These are phyloP conservation scores for Hyphantria cunea DNA, from an alignment of 1,140 invertebrate species.

Conservation along the genomic window DNA sequence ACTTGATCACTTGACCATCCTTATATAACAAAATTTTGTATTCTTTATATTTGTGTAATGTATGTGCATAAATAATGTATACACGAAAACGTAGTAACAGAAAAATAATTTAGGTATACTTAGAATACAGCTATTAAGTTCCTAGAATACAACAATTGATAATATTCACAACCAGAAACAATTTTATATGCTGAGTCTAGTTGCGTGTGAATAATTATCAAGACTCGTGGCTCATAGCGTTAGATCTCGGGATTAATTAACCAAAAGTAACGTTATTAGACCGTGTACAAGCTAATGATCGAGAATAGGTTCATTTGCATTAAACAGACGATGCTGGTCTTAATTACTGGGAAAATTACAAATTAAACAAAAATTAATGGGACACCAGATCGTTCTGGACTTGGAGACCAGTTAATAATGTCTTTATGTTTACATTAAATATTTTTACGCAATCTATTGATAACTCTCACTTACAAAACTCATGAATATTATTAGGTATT, in stretches of 20 bases:
- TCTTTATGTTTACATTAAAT: conserved; percentile 18
- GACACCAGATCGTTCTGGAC: conserved; percentile 31
- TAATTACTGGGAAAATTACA: conserved; percentile 60
- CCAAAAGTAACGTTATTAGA: conserved; percentile 71
- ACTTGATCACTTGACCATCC: too few relatives aligned
- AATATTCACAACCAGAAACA: conserved; percentile 24
- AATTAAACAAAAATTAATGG: conserved; percentile 59
- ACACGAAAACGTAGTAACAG: too few relatives aligned
- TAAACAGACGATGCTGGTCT: conserved; percentile 64
- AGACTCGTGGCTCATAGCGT: conserved; percentile 36
- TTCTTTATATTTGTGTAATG: too few relatives aligned
- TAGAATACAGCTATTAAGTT: too few relatives aligned
- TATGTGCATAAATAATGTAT: too few relatives aligned
- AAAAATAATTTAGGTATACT: too few relatives aligned
- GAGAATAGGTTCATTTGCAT: conserved; percentile 77
- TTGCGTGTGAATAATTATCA: conserved; percentile 52
- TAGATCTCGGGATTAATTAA: conserved; percentile 73
- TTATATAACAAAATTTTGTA: too few relatives aligned
- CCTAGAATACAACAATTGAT: conserved; percentile 1
- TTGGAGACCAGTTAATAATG: conserved; percentile 35
- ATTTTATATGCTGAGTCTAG: conserved; percentile 30
- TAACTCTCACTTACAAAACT: conserved; percentile 16
- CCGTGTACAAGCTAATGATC: conserved; percentile 76
- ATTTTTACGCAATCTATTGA: conserved; percentile 23
- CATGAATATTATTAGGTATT: conserved; percentile 31